Conservation (phyloP, 2,113 vertebrate species). For the Ptyas mucosa region DNA sequence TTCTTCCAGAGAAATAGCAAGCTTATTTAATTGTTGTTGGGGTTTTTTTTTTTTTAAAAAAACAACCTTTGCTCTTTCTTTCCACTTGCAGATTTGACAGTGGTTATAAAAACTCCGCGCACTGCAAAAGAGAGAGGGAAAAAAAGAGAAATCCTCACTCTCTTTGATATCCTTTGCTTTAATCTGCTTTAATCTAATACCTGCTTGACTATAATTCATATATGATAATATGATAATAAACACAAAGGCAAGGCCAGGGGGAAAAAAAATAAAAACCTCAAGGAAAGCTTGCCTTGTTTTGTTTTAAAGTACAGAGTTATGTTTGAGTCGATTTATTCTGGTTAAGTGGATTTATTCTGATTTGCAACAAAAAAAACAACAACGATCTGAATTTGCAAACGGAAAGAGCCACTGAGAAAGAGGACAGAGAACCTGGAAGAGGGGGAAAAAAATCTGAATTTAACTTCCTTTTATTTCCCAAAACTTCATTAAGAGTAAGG, state of each 20-base stretch:
- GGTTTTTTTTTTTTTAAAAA: background rate
- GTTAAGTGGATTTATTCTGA: too few species aligned
- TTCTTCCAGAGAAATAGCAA: background rate
- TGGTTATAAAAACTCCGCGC: background rate
- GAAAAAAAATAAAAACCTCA: rapidly evolving
- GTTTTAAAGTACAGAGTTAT: background rate
- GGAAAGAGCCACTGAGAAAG: background rate
- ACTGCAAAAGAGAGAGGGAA: background rate
- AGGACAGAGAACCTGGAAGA: background rate
- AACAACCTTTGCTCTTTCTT: background rate
- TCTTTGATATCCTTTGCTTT: background rate
- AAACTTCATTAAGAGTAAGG: background rate
- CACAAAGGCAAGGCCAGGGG: background rate
- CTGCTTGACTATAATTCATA: background rate
- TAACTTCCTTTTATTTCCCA: background rate
- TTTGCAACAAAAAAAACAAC: background rate
- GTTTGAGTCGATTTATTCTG: background rate
- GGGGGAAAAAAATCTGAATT: background rate
- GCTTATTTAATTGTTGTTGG: background rate
- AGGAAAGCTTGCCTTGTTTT: background rate
- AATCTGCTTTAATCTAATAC: background rate
- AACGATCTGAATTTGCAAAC: background rate
- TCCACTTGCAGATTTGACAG: background rate
- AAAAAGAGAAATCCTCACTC: background rate
- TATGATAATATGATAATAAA: background rate